These are phyloP conservation scores for Pangasius djambal DNA, from an alignment of 2,797 vertebrate genomes.

Conservation along the genomic window DNA sequence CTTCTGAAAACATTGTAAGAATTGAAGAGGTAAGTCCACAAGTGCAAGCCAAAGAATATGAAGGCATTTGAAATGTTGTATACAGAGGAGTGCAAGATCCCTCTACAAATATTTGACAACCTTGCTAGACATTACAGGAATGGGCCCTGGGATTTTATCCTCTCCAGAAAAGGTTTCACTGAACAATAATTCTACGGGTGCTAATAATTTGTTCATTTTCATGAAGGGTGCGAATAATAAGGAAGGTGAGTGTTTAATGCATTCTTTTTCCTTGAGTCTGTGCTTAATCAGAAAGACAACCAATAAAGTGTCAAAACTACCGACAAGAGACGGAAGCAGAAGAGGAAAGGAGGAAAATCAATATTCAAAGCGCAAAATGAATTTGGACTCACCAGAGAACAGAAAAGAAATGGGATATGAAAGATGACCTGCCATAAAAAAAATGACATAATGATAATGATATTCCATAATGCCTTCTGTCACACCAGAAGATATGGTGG, in stretches of 20 bases:
- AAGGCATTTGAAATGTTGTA: not conserved
- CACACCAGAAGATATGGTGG: conserved; percentile 77
- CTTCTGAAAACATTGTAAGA: not conserved
- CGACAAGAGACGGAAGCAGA: conserved; percentile 65
- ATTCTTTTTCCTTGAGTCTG: conserved; percentile 39
- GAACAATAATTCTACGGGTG: not conserved
- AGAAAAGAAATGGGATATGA: conserved; percentile 82
- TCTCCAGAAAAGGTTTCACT: not conserved
- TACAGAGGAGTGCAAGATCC: not conserved
- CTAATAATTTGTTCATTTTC: conserved; percentile 1
- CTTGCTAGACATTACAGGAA: not conserved
- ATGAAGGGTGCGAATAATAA: not conserved
- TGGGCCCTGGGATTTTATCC: not conserved
- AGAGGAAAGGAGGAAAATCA: conserved; percentile 63
- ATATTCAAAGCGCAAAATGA: conserved; percentile 84
- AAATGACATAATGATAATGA: conserved; percentile 61
- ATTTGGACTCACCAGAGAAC: conserved; percentile 78
- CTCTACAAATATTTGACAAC: not conserved
- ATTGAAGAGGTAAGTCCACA: not conserved
- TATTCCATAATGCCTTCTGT: conserved; percentile 82
- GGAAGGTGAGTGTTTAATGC: not conserved
- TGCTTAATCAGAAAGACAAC: conserved; percentile 65
- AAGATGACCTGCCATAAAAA: conserved; percentile 82
- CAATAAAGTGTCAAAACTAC: conserved; percentile 57
- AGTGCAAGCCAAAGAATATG: not conserved